A percentile compares a stretch with the other conserved stretches of the same genome.
Conservation (phyloP, 2,888 invertebrate species). For the Drosophila falleni region DNA sequence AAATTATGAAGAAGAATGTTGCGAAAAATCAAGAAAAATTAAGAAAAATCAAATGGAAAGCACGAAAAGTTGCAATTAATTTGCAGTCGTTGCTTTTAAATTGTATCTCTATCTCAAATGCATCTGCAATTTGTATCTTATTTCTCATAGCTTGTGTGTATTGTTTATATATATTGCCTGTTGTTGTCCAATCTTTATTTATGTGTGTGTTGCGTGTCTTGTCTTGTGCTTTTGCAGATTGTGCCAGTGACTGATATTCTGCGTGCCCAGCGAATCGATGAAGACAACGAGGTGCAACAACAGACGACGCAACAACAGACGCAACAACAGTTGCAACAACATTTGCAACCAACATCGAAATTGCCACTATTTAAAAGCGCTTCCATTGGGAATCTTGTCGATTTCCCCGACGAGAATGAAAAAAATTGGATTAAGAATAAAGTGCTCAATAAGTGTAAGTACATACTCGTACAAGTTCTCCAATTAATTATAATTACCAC, state of each 20-base stretch:
- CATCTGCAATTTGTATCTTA: slow-evolving; percentile 10
- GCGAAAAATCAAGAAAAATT: slow-evolving; percentile 1
- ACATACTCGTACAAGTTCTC: background rate
- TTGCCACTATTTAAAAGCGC: slow-evolving; percentile 83
- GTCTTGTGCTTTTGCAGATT: slow-evolving; percentile 72
- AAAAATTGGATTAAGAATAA: slow-evolving; percentile 84
- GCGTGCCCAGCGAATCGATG: slow-evolving; percentile 82
- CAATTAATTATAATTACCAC: slow-evolving; percentile 3
- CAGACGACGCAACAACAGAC: no score
- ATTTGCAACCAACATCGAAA: slow-evolving; percentile 66
- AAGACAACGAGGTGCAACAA: slow-evolving; percentile 76
- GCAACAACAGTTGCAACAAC: no score
- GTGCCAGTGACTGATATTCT: slow-evolving; percentile 83
- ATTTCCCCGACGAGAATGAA: slow-evolving; percentile 82
- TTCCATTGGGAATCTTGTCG: slow-evolving; percentile 83
- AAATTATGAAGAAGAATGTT: slow-evolving; percentile 15
- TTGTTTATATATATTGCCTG: background rate
- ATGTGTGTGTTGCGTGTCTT: slow-evolving; percentile 37
- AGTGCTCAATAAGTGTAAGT: slow-evolving; percentile 82
- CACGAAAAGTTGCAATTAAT: slow-evolving; percentile 73
- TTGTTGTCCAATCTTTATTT: slow-evolving; percentile 19
- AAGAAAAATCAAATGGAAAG: slow-evolving; percentile 17
- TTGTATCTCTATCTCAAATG: slow-evolving; percentile 44
- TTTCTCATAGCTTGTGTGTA: background rate
- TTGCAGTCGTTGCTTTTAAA: slow-evolving; percentile 44